phyloP scores from a whole-genome alignment of 1,140 invertebrate species.

The Drosophila sp. region DNA sequence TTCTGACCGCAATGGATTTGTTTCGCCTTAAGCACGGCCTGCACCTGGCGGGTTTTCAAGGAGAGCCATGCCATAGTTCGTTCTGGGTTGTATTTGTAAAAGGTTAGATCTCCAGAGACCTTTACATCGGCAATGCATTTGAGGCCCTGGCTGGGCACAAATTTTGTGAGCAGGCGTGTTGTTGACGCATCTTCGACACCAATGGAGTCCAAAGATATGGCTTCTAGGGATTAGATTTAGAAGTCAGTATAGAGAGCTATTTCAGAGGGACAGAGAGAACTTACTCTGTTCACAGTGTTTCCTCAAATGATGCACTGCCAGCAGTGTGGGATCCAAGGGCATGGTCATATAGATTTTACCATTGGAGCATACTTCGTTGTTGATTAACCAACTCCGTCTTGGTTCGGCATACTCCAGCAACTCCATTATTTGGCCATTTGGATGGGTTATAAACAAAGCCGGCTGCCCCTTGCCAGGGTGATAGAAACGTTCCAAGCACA shows the following conservation, averaged over 20 bases:
- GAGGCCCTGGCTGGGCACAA: slow-evolving; percentile 42
- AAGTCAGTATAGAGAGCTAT: background rate
- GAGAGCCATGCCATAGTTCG: slow-evolving; percentile 89
- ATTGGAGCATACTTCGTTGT: slow-evolving; percentile 89
- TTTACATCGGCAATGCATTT: slow-evolving; percentile 66
- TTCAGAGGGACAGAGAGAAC: background rate
- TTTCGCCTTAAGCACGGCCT: slow-evolving; percentile 86
- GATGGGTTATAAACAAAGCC: slow-evolving; percentile 57
- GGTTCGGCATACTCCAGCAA: slow-evolving; percentile 87
- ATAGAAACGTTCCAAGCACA: slow-evolving; percentile 66
- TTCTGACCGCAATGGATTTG: slow-evolving; percentile 88
- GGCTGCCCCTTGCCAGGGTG: slow-evolving; percentile 67
- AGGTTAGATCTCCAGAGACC: slow-evolving; percentile 86
- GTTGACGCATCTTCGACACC: slow-evolving; percentile 61
- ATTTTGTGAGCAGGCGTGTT: slow-evolving; percentile 54
- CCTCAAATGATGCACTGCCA: slow-evolving; percentile 86
- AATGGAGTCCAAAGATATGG: slow-evolving; percentile 89
- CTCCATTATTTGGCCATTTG: slow-evolving; percentile 85
- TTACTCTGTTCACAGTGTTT: slow-evolving; percentile 83
- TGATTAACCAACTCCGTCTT: slow-evolving; percentile 88
- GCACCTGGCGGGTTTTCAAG: slow-evolving; percentile 87
- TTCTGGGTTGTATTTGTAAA: slow-evolving; percentile 91
- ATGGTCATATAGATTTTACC: slow-evolving; percentile 89
- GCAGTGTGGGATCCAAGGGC: slow-evolving; percentile 89
- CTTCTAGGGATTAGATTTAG: slow-evolving; percentile 71